Evolutionary conservation across 2,888 invertebrate genomes (phyloP).

Genomic region (Synergus umbraculus): DNA sequence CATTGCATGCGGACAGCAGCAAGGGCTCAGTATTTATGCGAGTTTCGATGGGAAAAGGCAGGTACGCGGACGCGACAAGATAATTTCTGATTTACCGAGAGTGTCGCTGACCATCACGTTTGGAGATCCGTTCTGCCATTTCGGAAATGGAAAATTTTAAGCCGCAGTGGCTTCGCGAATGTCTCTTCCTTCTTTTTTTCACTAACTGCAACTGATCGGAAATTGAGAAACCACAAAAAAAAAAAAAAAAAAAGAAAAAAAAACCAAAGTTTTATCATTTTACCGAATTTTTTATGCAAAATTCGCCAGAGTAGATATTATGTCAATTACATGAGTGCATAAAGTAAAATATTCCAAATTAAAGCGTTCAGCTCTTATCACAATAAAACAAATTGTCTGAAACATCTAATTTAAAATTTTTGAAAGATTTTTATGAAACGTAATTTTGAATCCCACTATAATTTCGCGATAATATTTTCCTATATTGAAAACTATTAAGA

Average conservation of each 20-base stretch:
- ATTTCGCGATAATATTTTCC: constrained; percentile 16
- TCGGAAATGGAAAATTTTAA: constrained; percentile 66
- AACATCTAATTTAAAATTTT: too few species aligned
- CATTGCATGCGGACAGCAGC: constrained; percentile 47
- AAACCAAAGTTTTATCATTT: too few species aligned
- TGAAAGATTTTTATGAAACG: too few species aligned
- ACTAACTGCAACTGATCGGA: neutral
- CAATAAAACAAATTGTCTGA: too few species aligned
- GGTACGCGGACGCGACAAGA: constrained; percentile 72
- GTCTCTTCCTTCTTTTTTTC: constrained; percentile 34
- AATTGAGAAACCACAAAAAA: neutral
- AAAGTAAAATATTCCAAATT: too few species aligned
- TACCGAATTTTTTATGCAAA: too few species aligned
- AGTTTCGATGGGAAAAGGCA: constrained; percentile 75
- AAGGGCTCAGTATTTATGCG: constrained; percentile 71
- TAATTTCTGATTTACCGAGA: constrained; percentile 77
- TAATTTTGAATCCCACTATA: constrained; percentile 1
- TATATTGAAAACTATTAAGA: constrained; percentile 19
- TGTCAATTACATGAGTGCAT: too few species aligned
- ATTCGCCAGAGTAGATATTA: too few species aligned
- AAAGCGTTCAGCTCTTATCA: too few species aligned
- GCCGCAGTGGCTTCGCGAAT: constrained; percentile 47
- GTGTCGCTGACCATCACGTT: constrained; percentile 51
- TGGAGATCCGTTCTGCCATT: constrained; percentile 59
- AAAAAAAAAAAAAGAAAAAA: too few species aligned